These are phyloP conservation scores for Sphaerodactylus townsendi DNA, from an alignment of 2,113 vertebrate species.

Conservation along the genomic window DNA sequence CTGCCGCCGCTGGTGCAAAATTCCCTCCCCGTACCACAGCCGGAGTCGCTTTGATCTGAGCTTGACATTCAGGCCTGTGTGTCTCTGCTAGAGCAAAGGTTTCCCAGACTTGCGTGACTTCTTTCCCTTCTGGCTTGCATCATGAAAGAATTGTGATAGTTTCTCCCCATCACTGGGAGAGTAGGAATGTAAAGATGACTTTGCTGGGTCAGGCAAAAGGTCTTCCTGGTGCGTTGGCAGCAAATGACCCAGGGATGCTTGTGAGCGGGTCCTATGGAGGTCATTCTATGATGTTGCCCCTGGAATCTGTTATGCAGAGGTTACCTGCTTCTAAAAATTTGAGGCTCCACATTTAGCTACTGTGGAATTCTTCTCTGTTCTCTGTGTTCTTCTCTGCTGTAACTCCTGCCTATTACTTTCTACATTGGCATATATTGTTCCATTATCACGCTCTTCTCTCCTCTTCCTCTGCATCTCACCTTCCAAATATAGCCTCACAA, in stretches of 20 bases:
- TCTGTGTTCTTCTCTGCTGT: too few relatives aligned
- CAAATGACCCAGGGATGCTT: not conserved
- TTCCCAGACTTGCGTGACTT: not conserved
- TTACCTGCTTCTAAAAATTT: not conserved
- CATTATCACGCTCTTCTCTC: not conserved
- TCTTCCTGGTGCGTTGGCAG: not conserved
- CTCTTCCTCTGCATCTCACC: not conserved
- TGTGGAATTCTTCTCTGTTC: not conserved
- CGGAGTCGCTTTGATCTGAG: conserved; percentile 6
- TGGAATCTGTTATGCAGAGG: not conserved
- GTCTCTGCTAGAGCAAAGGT: not conserved
- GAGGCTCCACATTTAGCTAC: not conserved
- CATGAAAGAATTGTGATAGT: not conserved
- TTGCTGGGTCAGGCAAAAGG: not conserved
- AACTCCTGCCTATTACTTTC: too few relatives aligned
- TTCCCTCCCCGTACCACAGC: not conserved
- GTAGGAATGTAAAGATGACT: not conserved
- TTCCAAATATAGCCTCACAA: not conserved
- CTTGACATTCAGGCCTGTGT: not conserved
- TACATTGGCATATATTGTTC: not conserved
- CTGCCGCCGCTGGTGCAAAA: not conserved
- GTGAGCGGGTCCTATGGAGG: not conserved
- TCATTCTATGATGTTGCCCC: not conserved
- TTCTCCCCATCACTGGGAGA: not conserved
- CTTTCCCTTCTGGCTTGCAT: not conserved